Evolutionary conservation across 2,888 invertebrate genomes (phyloP).

Genomic region (Epinotia brunnichana): DNA sequence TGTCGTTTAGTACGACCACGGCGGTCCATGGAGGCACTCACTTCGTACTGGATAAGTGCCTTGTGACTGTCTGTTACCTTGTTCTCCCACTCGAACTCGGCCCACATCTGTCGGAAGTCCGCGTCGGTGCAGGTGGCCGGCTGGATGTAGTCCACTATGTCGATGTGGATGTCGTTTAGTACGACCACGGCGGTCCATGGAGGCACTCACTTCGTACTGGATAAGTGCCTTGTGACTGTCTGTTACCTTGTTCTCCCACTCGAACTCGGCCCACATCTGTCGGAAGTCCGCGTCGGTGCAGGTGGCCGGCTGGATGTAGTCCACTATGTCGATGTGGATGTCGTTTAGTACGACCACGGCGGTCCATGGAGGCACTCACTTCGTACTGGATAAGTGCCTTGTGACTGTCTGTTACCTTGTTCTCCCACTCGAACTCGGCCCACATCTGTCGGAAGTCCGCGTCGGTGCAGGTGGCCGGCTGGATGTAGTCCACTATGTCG

Average conservation of each 20-base stretch:
- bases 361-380: conserved; percentile 89
- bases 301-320: conserved; percentile 97
- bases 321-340: conserved; percentile 99
- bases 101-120: conserved; percentile 99
- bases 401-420: conserved; percentile 86
- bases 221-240: background rate
- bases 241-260: conserved; percentile 99
- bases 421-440: conserved; percentile 99
- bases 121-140: conserved; percentile 97
- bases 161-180: conserved; percentile 99
- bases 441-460: conserved; percentile 99
- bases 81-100: conserved; percentile 99
- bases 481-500: conserved; percentile 99
- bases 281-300: conserved; percentile 98
- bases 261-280: conserved; percentile 99
- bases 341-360: conserved; percentile 98
- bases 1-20: conserved; percentile 99
- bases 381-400: background rate
- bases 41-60: no score
- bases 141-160: conserved; percentile 99
- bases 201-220: no score
- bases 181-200: conserved; percentile 89
- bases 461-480: conserved; percentile 97
- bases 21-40: conserved; percentile 90
- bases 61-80: conserved; percentile 84